Conservation (phyloP, 2,797 vertebrate species). For the Myotis planiceps region DNA sequence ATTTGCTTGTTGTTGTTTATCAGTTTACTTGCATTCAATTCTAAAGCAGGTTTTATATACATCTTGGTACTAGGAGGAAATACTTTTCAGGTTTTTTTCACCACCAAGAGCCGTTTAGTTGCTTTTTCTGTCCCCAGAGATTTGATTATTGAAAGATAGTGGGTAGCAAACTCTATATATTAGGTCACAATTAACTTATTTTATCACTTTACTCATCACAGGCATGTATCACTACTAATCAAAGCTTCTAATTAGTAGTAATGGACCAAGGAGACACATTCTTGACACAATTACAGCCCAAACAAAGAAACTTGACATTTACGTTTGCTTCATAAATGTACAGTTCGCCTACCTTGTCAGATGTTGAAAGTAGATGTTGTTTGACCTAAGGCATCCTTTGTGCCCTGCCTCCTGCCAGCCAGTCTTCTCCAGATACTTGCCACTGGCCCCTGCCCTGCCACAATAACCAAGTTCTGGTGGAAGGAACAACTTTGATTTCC, state of each 20-base stretch:
- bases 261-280: background rate
- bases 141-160: background rate
- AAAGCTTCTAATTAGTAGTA: slow-evolving; percentile 40
- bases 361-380: background rate
- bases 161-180: background rate
- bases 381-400: background rate
- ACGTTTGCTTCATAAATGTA: background rate
- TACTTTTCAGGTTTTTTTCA: background rate
- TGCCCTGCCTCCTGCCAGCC: background rate
- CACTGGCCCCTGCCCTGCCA: background rate
- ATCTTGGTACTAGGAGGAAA: background rate
- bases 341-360: background rate
- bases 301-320: background rate
- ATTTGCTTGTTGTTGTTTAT: background rate
- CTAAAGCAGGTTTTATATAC: background rate
- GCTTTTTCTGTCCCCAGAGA: background rate
- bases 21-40: background rate
- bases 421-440: background rate
- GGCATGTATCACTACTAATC: background rate
- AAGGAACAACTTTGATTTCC: background rate
- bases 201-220: slow-evolving; percentile 38
- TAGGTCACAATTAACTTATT: slow-evolving; percentile 36
- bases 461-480: background rate
- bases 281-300: slow-evolving; percentile 7
- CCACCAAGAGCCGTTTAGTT: background rate